A percentile compares a stretch with the other conserved stretches of the same genome.
Conservation (phyloP, 2,113 vertebrate species). For the Mormyrus iriodes region DNA sequence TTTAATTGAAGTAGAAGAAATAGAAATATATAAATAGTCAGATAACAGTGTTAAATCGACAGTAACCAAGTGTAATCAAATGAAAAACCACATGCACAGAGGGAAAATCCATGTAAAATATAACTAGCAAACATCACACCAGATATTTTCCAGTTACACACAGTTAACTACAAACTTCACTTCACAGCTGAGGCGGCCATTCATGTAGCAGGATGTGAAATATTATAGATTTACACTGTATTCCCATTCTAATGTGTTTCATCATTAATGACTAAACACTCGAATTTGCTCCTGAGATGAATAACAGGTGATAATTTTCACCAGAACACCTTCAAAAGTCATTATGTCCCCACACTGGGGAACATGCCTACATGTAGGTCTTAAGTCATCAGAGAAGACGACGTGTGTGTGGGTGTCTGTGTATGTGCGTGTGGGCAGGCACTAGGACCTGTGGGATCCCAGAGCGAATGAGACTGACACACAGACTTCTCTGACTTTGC, state of each 20-base stretch:
- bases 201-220: conserved; percentile 1
- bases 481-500: conserved; percentile 61
- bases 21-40: not conserved
- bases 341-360: not conserved
- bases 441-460: conserved; percentile 63
- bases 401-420: not conserved
- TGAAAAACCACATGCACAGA: not conserved
- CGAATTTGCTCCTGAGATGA: not conserved
- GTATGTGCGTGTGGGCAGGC: conserved; percentile 41
- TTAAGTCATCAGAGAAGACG: not conserved
- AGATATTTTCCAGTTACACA: not conserved
- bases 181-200: not conserved
- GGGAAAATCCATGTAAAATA: not conserved
- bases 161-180: not conserved
- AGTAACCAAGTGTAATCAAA: not conserved
- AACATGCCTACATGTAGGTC: not conserved
- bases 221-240: not conserved
- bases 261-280: not conserved
- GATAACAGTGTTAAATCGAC: not conserved
- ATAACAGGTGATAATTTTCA: not conserved
- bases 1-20: not conserved
- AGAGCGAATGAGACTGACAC: conserved; percentile 47
- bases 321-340: not conserved
- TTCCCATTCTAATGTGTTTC: not conserved
- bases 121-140: not conserved